Base-by-base conservation (phyloP, 2,888 invertebrate genomes). In the Drosophila buzzatii region DNA sequence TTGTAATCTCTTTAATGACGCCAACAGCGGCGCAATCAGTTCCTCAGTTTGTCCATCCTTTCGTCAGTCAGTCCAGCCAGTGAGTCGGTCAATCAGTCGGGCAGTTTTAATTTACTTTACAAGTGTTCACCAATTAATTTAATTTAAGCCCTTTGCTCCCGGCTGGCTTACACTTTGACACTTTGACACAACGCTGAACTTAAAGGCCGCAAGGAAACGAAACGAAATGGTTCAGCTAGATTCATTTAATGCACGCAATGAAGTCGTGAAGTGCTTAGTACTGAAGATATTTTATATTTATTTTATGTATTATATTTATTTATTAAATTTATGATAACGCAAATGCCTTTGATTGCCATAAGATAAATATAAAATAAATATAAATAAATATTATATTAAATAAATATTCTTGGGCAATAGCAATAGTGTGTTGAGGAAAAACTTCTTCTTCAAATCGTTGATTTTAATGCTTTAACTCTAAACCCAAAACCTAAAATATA, bases 91-190 rank as follows among this genome's bases (percentile, higher is more conserved):
- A 61, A 62, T 57, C 56, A 51, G 58, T 41, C 53, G 62, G 59
- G 70, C 73, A 73, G 81, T 83, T 81, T 88, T 85, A 71, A 90
- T 90, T 85, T 81, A 85, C 90, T 85, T 81, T 76, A 76, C 83
- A 85, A 86, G 86, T 86, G 90, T 64, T 73, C 79, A 72, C 73
- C 90, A 85, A 89, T 88, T 90, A 88, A 86, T 85, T 88, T 79
- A 85, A 81, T 86, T 90, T 88, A 82, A 90, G 61, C 85, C 87
- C 69, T 65, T 73, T 59, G 79, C 74, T 69, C 74, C 70, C 70
- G 71, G 70, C 78, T 51, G 72, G 81, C 68, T 83, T 88, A 88
- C 89, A 88, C 90, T 85, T 90, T 81, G 90, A 82, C 90, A 86
- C 89, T 90, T 90, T 88, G 81, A 85, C 86, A 85, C 86, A 79